Base-by-base conservation (phyloP, 2,113 vertebrate species). In the Burhinus oedicnemus region DNA sequence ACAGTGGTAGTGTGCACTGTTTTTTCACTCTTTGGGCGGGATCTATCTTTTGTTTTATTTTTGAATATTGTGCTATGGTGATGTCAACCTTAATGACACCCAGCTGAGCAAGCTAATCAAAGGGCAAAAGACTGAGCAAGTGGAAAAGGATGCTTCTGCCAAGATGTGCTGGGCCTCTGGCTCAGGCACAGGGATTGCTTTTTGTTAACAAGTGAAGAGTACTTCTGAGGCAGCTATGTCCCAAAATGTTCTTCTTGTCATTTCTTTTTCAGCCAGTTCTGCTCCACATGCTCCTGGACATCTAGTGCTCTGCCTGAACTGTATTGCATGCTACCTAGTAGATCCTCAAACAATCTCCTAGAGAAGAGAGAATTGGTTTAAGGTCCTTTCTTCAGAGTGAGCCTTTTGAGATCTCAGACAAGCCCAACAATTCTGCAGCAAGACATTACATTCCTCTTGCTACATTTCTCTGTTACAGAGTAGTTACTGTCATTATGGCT, bases 401-500 rank as follows among this genome's bases (percentile, higher is more conserved):
- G 19, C 19, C 45, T 64, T 79, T 82, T 88, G 45, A 92, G 47
- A 61, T 47, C 16, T 82, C 57, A n/a, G 60, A 66, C 11, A 64
- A 86, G 12, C 36, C 49, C 38, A 81, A 45, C 18, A 92, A 85
- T 69, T 91, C 45, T 57, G 29, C 34, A 68, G 22, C n/a, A 79
- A 93, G 66, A 85, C 83, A 42, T 47, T 29, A 75, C 20, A 70
- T 83, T 89, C 60, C 49, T 78, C 29, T 80, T 81, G 44, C 65
- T 68, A 88, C 44, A 62, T 66, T 85, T 80, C 36, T 83, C n/a
- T 71, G 79, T 74, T 89, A 90, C 66, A 86, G 95, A 92, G 92
- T 71, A 74, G 90, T 60, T 83, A 61, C 92, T 90, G 93, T 82
- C 91, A 92, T 92, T 93, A 83, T 34, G 52, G 76, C 57, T 91